Evolutionary conservation across 2,113 vertebrate species (phyloP), one percentile per base, ranked within the genome.

Genomic region (Xenus cinereus): DNA sequence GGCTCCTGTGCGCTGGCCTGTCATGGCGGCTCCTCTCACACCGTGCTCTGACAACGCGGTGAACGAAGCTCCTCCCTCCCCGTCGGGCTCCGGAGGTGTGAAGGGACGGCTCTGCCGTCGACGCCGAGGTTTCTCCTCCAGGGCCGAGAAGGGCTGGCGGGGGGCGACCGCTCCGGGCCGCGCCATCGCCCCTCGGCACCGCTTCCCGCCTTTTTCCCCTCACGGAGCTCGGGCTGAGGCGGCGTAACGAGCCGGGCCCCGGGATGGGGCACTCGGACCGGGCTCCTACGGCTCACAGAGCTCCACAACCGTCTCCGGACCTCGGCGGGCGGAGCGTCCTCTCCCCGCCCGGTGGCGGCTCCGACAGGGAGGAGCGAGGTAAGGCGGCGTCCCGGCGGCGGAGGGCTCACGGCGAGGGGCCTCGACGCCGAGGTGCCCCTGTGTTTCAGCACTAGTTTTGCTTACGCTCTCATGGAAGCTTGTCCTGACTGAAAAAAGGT

Each of bases 221-320:
- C 54, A 8, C 0, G 5, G 32, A 57, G 19, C 6, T 9, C 1
- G 27, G 8, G 23, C 46, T n/a, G 68, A 23, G 64, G 64, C 18
- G 12, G 56, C 75, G 35, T 26, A 30, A 10, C 0, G 1, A 46
- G 6, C 12, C 2, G 24, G 8, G 28, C 2, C 3, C 18, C 2
- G 12, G 64, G 35, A 20, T 2, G 1, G 33, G 22, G 64, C 59
- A 4, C 41, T 80, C 79, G 2, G 21, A 30, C 9, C 0, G 0
- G 7, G 19, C 14, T 63, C 28, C 24, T 18, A 46, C 6, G 2
- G 4, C 22, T 35, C 17, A 1, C 1, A 0, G 51, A 63, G 12
- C 32, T 37, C 75, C 63, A 1, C 23, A 48, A 6, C 54, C 2
- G 1, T 7, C 22, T 2, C 12, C 0, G 0, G 71, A 41, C 14